These are phyloP conservation scores for Scaptomyza reducta DNA, from an alignment of 2,888 invertebrate species.

Conservation along the genomic window DNA sequence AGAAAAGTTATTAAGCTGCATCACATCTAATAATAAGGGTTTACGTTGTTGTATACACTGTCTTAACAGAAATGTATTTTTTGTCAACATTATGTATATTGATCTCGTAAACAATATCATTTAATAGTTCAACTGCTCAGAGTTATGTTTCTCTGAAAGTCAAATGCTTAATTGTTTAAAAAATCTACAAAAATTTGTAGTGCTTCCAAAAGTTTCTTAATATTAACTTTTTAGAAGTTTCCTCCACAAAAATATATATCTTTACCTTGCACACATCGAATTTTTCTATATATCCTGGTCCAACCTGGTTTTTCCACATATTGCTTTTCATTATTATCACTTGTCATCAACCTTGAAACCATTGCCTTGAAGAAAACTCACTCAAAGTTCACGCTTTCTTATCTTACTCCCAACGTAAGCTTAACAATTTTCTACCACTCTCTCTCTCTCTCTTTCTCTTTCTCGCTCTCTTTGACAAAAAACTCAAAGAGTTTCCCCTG, in stretches of 20 bases:
- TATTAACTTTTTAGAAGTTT: background rate
- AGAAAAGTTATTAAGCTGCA: no score
- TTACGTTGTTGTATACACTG: no score
- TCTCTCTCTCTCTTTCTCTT: background rate
- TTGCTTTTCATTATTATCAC: background rate
- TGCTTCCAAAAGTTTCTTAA: no score
- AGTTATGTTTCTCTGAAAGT: no score
- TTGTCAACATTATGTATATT: no score
- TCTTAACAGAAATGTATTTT: no score
- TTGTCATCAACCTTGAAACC: conserved; percentile 51
- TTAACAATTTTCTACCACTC: background rate
- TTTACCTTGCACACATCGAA: background rate
- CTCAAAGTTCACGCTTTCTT: conserved; percentile 28
- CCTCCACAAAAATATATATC: background rate
- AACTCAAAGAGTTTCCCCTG: conserved; percentile 52
- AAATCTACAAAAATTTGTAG: no score
- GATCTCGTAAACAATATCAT: no score
- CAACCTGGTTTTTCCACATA: background rate
- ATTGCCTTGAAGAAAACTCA: conserved; percentile 31
- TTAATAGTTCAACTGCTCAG: no score
- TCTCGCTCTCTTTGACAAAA: conserved; percentile 14
- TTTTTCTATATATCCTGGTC: background rate
- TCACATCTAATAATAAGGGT: no score
- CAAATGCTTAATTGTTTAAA: no score
- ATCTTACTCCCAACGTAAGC: conserved; percentile 19